Conservation (phyloP, 2,888 invertebrate species). For the Alitta virens region DNA sequence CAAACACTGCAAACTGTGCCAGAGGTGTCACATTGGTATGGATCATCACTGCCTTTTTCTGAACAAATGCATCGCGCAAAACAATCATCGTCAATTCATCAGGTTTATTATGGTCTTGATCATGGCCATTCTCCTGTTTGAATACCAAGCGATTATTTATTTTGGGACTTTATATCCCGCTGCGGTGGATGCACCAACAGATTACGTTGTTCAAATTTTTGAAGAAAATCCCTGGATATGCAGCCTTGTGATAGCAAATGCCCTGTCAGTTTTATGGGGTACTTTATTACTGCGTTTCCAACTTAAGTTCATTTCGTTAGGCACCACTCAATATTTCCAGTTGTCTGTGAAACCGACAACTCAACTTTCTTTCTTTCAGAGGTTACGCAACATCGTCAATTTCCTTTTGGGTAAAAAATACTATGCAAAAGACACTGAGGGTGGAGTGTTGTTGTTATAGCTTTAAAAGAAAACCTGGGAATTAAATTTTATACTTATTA, state of each 20-base stretch:
- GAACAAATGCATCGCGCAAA: conserved; percentile 47
- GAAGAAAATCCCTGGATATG: conserved; percentile 40
- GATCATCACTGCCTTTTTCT: conserved; percentile 57
- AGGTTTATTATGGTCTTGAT: conserved; percentile 39
- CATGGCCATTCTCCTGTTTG: conserved; percentile 39
- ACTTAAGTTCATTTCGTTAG: conserved; percentile 38
- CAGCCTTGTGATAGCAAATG: conserved; percentile 39
- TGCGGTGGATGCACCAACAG: too few relatives aligned
- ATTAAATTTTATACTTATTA: too few relatives aligned
- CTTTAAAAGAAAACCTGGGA: too few relatives aligned
- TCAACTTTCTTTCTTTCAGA: conserved; percentile 30
- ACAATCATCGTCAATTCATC: conserved; percentile 50
- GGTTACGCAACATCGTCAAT: conserved; percentile 40
- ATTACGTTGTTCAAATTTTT: conserved; percentile 18
- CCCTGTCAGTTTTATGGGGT: conserved; percentile 43
- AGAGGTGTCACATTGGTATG: conserved; percentile 45
- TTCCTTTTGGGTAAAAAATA: conserved; percentile 39
- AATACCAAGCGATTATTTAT: conserved; percentile 18
- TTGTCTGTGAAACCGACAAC: conserved; percentile 11
- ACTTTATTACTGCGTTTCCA: conserved; percentile 40
- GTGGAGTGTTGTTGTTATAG: neutral
- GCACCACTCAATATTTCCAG: conserved; percentile 41
- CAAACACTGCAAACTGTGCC: conserved; percentile 54
- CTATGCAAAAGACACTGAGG: conserved; percentile 36
- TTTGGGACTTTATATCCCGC: too few relatives aligned